A percentile compares a stretch with the other conserved stretches of the same genome.
Evolutionary conservation across 2,113 vertebrate genomes (phyloP).

Genomic region (Entelurus aequoreus): DNA sequence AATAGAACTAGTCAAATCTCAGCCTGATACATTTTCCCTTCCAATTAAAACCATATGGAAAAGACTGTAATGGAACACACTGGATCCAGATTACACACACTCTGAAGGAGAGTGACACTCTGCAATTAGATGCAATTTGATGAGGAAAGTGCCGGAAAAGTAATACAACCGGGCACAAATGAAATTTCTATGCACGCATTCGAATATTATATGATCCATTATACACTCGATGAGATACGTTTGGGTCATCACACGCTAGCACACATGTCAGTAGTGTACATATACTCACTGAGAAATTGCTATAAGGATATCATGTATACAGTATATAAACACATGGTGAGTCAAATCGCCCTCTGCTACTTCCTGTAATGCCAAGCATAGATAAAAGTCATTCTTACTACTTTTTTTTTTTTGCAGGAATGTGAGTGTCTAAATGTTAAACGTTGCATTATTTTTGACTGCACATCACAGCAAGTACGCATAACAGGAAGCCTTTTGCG

Average conservation of each 20-base stretch:
- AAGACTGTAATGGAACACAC: slow-evolving; percentile 16
- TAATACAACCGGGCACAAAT: too few species aligned
- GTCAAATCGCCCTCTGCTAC: slow-evolving; percentile 27
- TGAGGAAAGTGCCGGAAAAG: background rate
- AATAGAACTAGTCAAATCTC: slow-evolving; percentile 28
- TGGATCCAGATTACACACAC: slow-evolving; percentile 34
- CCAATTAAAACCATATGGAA: slow-evolving; percentile 46
- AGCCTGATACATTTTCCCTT: slow-evolving; percentile 25
- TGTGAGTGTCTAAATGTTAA: slow-evolving; percentile 3
- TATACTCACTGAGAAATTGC: slow-evolving; percentile 19
- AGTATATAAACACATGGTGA: slow-evolving; percentile 13
- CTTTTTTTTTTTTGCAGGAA: background rate
- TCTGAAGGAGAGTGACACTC: slow-evolving; percentile 24
- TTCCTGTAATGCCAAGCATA: slow-evolving; percentile 29
- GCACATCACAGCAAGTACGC: background rate
- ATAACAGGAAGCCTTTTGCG: background rate
- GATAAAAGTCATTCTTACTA: background rate
- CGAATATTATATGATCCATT: slow-evolving; percentile 2
- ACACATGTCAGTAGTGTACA: background rate
- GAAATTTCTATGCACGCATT: background rate
- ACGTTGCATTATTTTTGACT: slow-evolving; percentile 1
- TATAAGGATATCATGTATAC: slow-evolving; percentile 26
- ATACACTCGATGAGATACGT: background rate
- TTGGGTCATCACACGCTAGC: background rate
- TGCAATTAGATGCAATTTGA: slow-evolving; percentile 30